Percentiles rank a stretch among this genome's conserved stretches.
phyloP scores from a whole-genome alignment of 2,797 vertebrate genomes.

The Sebastiscus albofasciatus region DNA sequence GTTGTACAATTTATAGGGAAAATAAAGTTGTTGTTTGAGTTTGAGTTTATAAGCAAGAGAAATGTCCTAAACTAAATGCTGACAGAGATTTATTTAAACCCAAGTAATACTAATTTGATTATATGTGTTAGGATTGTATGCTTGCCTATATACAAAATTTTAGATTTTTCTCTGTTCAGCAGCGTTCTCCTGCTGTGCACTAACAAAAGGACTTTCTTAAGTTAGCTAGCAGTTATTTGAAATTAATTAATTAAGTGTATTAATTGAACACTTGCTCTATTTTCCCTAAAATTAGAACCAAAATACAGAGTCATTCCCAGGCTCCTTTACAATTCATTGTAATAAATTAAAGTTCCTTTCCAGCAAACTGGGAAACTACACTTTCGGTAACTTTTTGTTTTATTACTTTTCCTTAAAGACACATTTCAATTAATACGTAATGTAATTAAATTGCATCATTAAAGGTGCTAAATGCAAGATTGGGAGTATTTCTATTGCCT shows the following conservation, averaged over 20 bases:
- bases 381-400: neutral
- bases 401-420: neutral
- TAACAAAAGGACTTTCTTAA: neutral
- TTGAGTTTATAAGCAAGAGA: neutral
- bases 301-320: neutral
- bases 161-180: neutral
- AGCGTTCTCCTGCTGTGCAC: neutral
- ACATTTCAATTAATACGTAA: neutral
- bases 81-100: neutral
- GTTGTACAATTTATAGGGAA: neutral
- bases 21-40: neutral
- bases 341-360: neutral
- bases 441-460: neutral
- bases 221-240: neutral
- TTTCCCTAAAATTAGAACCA: neutral
- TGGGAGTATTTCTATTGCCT: too few species aligned
- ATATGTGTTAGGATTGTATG: neutral
- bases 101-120: neutral
- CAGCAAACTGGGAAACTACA: neutral
- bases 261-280: neutral
- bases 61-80: neutral
- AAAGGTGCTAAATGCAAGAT: rapidly evolving
- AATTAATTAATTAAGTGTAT: neutral
- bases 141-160: neutral
- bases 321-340: neutral